Percentiles rank a stretch among this genome's conserved stretches.
phyloP scores from a whole-genome alignment of 2,888 invertebrate genomes.

The Lochmaea crataegi region DNA sequence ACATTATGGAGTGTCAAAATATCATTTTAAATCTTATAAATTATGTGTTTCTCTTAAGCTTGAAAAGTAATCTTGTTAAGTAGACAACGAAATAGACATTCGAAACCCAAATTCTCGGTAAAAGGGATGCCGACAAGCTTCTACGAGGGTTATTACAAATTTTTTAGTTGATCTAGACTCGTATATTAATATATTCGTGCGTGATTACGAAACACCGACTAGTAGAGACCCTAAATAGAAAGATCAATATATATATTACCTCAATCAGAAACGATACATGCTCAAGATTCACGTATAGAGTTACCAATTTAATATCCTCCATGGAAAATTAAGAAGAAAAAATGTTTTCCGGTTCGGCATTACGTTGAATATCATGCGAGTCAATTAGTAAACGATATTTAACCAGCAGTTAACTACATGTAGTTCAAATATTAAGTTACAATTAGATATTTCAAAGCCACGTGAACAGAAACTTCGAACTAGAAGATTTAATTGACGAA shows the following conservation, averaged over 20 bases:
- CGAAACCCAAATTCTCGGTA: neutral
- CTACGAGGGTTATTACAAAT: neutral
- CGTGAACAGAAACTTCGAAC: neutral
- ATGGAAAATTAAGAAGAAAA: conserved; percentile 14
- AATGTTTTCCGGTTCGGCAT: conserved; percentile 22
- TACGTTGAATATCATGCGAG: conserved; percentile 31
- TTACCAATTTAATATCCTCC: conserved; percentile 23
- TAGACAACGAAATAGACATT: neutral
- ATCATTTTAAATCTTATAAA: conserved; percentile 44
- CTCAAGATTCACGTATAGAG: conserved; percentile 20
- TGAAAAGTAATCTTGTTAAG: neutral
- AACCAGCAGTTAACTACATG: conserved; percentile 54
- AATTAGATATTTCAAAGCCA: conserved; percentile 38
- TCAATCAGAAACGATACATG: conserved; percentile 13
- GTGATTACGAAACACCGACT: neutral
- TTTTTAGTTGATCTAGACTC: too few relatives aligned
- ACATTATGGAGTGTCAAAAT: conserved; percentile 52
- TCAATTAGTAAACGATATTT: conserved; percentile 52
- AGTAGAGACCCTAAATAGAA: neutral
- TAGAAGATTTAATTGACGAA: neutral
- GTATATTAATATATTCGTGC: too few relatives aligned
- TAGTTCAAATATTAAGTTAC: conserved; percentile 52
- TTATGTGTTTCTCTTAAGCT: conserved; percentile 36
- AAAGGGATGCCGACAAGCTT: conserved; percentile 1
- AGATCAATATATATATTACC: conserved; percentile 14